Conservation (phyloP, 2,797 vertebrate species). For the Phrynocephalus forsythii region DNA sequence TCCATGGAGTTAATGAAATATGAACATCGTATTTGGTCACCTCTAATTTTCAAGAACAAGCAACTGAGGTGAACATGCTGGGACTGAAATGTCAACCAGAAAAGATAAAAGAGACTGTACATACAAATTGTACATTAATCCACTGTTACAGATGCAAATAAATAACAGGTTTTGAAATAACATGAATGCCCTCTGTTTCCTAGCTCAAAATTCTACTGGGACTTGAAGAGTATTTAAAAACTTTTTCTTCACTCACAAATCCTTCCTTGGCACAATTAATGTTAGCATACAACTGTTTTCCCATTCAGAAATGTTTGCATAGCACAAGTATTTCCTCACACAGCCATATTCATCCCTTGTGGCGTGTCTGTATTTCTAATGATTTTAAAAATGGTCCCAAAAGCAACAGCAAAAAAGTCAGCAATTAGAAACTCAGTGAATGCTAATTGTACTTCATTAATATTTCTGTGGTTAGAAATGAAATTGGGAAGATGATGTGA, state of each 20-base stretch:
- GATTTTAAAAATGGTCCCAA: neutral
- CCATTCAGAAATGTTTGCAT: neutral
- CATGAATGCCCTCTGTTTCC: neutral
- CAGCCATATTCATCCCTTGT: neutral
- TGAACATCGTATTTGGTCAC: constrained; percentile 5
- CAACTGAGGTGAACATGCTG: constrained; percentile 30
- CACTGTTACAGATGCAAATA: too few species aligned
- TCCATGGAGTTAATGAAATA: constrained; percentile 45
- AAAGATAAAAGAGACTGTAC: constrained; percentile 1
- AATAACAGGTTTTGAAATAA: too few species aligned
- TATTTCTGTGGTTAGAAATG: neutral
- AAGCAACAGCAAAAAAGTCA: neutral
- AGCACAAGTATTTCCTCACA: neutral
- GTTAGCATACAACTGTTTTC: too few species aligned
- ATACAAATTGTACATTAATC: neutral
- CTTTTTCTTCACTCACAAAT: too few species aligned
- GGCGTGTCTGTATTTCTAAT: neutral
- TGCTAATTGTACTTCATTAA: neutral
- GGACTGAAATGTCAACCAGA: neutral
- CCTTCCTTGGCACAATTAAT: too few species aligned
- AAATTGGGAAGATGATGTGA: neutral
- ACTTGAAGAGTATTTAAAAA: neutral
- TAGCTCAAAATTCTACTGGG: neutral
- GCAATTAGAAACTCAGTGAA: too few species aligned
- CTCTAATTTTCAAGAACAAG: constrained; percentile 44